These are phyloP conservation scores for Vesta saturnalis DNA, from an alignment of 2,888 invertebrate species.

Conservation along the genomic window DNA sequence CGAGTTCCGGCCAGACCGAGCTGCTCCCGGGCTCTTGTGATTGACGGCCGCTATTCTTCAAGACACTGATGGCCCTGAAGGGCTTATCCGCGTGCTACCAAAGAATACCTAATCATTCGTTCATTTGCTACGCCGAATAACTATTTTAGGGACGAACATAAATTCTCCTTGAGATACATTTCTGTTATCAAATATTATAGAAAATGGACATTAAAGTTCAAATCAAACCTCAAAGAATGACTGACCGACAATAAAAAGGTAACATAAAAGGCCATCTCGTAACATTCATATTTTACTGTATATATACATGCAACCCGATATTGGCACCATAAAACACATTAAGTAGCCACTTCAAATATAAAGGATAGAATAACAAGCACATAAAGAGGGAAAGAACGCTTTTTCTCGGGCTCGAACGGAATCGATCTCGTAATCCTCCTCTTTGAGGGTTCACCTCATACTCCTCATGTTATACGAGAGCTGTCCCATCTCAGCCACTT, in stretches of 20 bases:
- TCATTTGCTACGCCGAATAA: constrained; percentile 24
- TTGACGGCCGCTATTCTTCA: constrained; percentile 44
- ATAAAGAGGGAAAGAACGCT: constrained; percentile 55
- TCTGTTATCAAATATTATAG: constrained; percentile 12
- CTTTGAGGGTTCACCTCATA: constrained; percentile 54
- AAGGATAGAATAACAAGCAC: constrained; percentile 60
- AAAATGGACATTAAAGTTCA: constrained; percentile 27
- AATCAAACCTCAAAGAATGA: constrained; percentile 39
- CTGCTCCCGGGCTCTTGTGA: constrained; percentile 39
- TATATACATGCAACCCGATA: constrained; percentile 57
- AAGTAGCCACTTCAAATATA: constrained; percentile 60
- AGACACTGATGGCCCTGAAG: constrained; percentile 35
- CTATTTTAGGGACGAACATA: constrained; percentile 6
- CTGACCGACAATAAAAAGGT: constrained; percentile 34
- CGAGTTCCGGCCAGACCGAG: constrained; percentile 34
- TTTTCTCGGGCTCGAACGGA: constrained; percentile 54
- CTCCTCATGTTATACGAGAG: constrained; percentile 38
- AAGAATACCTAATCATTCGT: constrained; percentile 36
- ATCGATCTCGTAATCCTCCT: constrained; percentile 59
- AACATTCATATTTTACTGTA: constrained; percentile 54
- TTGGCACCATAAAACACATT: constrained; percentile 58
- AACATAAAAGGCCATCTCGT: constrained; percentile 37
- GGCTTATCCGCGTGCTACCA: constrained; percentile 32
- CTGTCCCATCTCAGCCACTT: constrained; percentile 43
- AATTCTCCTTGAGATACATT: not conserved